phyloP scores from a whole-genome alignment of 2,888 invertebrate species.

The Drosophila dives region DNA sequence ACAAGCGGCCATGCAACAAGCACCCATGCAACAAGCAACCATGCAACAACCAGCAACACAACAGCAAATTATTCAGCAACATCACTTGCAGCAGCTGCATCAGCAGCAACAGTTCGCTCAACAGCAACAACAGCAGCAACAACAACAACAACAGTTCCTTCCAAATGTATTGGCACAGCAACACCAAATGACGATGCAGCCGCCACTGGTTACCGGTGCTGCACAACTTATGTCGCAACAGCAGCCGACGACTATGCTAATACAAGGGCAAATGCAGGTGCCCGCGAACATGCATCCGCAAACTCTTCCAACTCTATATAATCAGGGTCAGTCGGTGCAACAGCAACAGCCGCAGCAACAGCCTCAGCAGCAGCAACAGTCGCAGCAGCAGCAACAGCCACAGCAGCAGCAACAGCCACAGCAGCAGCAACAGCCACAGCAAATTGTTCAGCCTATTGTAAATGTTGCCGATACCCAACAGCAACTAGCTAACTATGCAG shows the following conservation, averaged over 20 bases:
- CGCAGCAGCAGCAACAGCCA: slow-evolving; percentile 37
- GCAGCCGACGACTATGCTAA: slow-evolving; percentile 71
- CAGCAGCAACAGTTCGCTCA: slow-evolving; percentile 27
- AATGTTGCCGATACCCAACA: slow-evolving; percentile 56
- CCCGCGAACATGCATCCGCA: slow-evolving; percentile 61
- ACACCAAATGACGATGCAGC: slow-evolving; percentile 85
- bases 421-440: slow-evolving; percentile 40
- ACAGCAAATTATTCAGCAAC: slow-evolving; percentile 67
- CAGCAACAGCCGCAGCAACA: slow-evolving; percentile 39
- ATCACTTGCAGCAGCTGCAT: slow-evolving; percentile 64
- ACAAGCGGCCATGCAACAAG: slow-evolving; percentile 54
- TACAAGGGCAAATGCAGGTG: slow-evolving; percentile 70
- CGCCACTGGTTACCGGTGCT: slow-evolving; percentile 81
- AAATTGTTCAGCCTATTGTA: slow-evolving; percentile 41
- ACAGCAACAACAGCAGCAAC: slow-evolving; percentile 85
- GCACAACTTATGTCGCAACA: slow-evolving; percentile 83
- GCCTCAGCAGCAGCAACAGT: slow-evolving; percentile 41
- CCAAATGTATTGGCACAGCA: slow-evolving; percentile 75
- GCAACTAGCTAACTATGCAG: slow-evolving; percentile 54
- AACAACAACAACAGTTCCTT: slow-evolving; percentile 86
- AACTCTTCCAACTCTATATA: slow-evolving; percentile 47
- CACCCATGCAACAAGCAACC: slow-evolving; percentile 43
- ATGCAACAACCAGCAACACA: slow-evolving; percentile 53
- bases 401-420: slow-evolving; percentile 43
- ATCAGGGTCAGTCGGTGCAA: slow-evolving; percentile 33